Evolutionary conservation across 2,113 vertebrate species (phyloP), one percentile per base, ranked within the genome.

Genomic region (Dasyprocta punctata): DNA sequence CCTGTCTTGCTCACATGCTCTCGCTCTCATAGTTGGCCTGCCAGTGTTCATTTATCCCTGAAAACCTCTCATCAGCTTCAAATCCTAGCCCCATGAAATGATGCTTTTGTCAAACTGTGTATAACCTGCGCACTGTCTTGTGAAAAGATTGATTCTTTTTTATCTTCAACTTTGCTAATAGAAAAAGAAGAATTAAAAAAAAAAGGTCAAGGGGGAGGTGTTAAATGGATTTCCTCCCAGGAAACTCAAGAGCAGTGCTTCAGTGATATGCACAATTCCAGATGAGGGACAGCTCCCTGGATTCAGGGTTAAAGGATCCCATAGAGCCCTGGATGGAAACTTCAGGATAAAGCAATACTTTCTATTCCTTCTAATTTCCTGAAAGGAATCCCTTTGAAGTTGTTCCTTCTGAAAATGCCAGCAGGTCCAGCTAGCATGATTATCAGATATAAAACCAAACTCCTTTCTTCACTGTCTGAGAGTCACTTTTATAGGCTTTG

Each of bases 331-430:
- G 20, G 30, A 58, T 75, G 71, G 54, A 89, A 89, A 92, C 41
- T 67, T 60, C 28, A 36, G 56, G 86, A 54, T 54, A 83, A 69
- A 36, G 47, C 26, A 61, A 58, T 63, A 44, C 65, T 69, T 97
- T 90, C 82, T 65, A 11, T 49, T 26, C 33, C 77, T 93, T 94
- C 61, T 96, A 88, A 90, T 97, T 95, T 93, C 91, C 96, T 95
- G 86, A 96, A 93, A 92, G 82, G 65, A 89, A 54, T 85, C n/a
- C 44, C 73, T 94, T 77, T 84, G 65, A 97, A 82, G n/a, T 47
- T 60, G n/a, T 87, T n/a, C 47, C 36, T 85, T 94, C 75, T 71
- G 80, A 92, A 85, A 93, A 92, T 63, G 33, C 30, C 28, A 52
- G 52, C 44, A 65, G 22, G 92, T 41, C 58, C 65, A 69, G 49